Evolutionary conservation across 2,888 invertebrate genomes (phyloP).

Genomic region (Conus canariensis): DNA sequence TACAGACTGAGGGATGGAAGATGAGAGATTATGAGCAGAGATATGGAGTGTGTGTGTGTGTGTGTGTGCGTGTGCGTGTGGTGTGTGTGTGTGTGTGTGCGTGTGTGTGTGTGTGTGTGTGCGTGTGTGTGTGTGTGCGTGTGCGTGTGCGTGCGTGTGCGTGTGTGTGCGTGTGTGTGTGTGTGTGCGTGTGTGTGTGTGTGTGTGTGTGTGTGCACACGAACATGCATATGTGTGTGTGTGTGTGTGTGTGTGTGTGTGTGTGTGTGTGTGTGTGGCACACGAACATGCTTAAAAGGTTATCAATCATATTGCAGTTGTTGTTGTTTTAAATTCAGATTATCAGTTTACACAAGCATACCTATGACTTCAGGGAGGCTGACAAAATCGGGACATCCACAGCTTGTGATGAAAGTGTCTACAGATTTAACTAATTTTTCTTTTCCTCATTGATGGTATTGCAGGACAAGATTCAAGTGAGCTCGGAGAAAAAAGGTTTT

Average conservation of each 20-base stretch:
- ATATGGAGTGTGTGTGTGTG: background rate
- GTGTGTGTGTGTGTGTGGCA: background rate
- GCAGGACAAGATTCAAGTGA: conserved; percentile 61
- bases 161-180: background rate
- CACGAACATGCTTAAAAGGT: no score
- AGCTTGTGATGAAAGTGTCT: no score
- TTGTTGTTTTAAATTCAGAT: no score
- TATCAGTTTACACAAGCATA: no score
- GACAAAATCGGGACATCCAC: no score
- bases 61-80: background rate
- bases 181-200: no score
- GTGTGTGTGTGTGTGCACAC: background rate
- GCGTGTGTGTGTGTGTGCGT: background rate
- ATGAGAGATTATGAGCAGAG: no score
- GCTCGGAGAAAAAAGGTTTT: conserved; percentile 66
- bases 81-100: background rate
- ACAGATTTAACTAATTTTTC: no score
- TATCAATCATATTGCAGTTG: no score
- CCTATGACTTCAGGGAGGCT: no score
- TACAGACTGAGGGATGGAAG: no score
- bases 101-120: background rate
- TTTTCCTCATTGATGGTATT: conserved; percentile 16
- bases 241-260: background rate
- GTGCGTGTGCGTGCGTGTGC: no score
- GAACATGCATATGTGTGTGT: background rate